phyloP scores from a whole-genome alignment of 2,888 invertebrate genomes.

The Dorcus parallelipipedus region DNA sequence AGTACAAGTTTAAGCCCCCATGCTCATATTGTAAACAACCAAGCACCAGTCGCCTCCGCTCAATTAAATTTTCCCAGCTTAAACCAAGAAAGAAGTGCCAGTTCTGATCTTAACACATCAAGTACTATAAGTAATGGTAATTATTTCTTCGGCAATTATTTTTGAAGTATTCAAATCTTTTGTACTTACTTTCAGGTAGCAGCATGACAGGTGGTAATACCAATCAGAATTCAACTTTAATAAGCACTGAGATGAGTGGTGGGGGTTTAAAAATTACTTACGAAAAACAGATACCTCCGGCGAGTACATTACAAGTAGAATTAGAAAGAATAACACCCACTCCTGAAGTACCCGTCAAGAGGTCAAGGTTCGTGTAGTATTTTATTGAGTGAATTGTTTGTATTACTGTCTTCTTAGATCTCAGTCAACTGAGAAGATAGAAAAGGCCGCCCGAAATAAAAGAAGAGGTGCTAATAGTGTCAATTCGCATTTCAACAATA shows the following conservation, averaged over 20 bases:
- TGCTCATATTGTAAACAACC: slow-evolving; percentile 40
- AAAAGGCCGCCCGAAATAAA: slow-evolving; percentile 37
- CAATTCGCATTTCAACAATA: slow-evolving; percentile 16
- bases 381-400: neutral
- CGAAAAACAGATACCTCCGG: slow-evolving; percentile 52
- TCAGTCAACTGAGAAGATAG: slow-evolving; percentile 49
- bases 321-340: slow-evolving; percentile 48
- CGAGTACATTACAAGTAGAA: slow-evolving; percentile 40
- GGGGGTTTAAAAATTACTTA: slow-evolving; percentile 55
- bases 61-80: slow-evolving; percentile 18
- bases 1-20: slow-evolving; percentile 48
- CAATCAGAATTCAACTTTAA: slow-evolving; percentile 31
- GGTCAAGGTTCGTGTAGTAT: slow-evolving; percentile 52
- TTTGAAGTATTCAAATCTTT: neutral
- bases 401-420: slow-evolving; percentile 38
- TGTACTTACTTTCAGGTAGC: slow-evolving; percentile 16
- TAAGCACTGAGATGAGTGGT: slow-evolving; percentile 48
- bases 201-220: slow-evolving; percentile 36
- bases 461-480: slow-evolving; percentile 35
- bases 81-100: slow-evolving; percentile 19
- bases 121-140: slow-evolving; percentile 4
- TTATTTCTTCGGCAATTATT: neutral
- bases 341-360: slow-evolving; percentile 53
- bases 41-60: slow-evolving; percentile 31
- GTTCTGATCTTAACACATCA: slow-evolving; percentile 8